Evolutionary conservation across 92 coral and sea anemone genomes (phyloP), one percentile per base, ranked within the genome.

Genomic region (Anthopleura xanthogrammica): DNA sequence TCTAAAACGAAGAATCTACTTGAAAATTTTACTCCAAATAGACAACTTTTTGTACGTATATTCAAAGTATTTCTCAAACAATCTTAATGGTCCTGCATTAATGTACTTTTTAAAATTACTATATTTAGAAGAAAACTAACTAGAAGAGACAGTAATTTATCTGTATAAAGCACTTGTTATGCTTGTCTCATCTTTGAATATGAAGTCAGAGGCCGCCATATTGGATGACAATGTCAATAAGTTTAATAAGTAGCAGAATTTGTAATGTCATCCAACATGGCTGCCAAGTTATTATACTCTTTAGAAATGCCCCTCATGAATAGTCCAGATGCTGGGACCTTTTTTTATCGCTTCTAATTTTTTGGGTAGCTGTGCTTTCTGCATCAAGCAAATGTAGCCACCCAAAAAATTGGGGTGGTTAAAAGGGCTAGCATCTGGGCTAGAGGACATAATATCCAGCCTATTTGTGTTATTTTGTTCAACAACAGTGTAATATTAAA

Each of bases 31-130:
- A 58, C n/a, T 58, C 64, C 64, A 14, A 58, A 58, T 58, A 12
- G n/a, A 58, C n/a, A 58, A 58, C 64, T 58, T 58, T 58, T 58
- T 58, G 64, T 58, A 58, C 64, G 64, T 58, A 58, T 58, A 58
- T 16, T 16, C 64, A 58, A 58, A 58, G n/a, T 58, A 19, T 58
- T 58, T 14, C n/a, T 58, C 64, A 5, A 58, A 58, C 64, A 14
- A 14, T 58, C 64, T 58, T 19, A 58, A 19, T 19, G 64, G 64
- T 58, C 5, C 64, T 14, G 64, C 17, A 58, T 54, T 54, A 19
- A 58, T 58, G 64, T 58, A 58, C 50, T 58, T 58, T 58, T 58
- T 58, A 19, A 58, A 14, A 17, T 58, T 46, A 46, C 50, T 46
- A 9, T 58, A 58, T 58, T 58, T 58, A 58, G 64, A 58, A 58